phyloP scores from a whole-genome alignment of 1,140 invertebrate genomes.

The fruit fly (Drosophila melanogaster) region DNA sequence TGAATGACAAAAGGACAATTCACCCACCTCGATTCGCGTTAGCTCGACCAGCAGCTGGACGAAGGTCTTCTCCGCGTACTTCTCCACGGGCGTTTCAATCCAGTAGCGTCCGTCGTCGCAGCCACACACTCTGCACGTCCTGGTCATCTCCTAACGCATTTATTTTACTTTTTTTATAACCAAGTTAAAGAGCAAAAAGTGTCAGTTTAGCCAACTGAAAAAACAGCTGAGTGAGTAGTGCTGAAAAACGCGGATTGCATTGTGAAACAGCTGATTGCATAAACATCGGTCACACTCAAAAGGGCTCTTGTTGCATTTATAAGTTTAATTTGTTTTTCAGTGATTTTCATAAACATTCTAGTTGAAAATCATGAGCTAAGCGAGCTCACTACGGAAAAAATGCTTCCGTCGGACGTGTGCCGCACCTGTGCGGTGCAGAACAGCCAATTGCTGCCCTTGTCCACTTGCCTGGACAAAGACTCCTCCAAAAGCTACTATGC shows the following conservation, averaged over 20 bases:
- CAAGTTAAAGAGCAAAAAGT: neutral
- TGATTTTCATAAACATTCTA: neutral
- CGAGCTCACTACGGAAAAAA: conserved; percentile 4
- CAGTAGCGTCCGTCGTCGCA: conserved; percentile 55
- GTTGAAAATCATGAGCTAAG: neutral
- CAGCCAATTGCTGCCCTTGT: conserved; percentile 34
- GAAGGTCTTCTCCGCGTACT: conserved; percentile 63
- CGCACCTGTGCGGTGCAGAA: conserved; percentile 60
- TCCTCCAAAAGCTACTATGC: conserved; percentile 46
- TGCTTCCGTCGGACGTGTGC: conserved; percentile 57
- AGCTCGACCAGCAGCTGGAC: conserved; percentile 54
- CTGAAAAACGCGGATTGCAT: neutral
- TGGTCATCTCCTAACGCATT: conserved; percentile 38
- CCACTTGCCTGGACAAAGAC: conserved; percentile 37
- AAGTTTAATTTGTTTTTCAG: neutral
- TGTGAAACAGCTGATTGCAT: neutral
- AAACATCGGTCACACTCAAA: conserved; percentile 4
- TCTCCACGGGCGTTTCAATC: conserved; percentile 64
- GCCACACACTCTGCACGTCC: conserved; percentile 60
- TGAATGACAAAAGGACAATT: conserved; percentile 1
- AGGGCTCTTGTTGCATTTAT: conserved; percentile 20
- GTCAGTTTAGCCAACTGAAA: neutral
- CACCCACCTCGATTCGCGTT: conserved; percentile 52
- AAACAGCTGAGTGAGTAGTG: conserved; percentile 22
- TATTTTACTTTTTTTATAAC: neutral